Conservation (phyloP, 2,888 invertebrate species). For the Drosophila neonasuta region DNA sequence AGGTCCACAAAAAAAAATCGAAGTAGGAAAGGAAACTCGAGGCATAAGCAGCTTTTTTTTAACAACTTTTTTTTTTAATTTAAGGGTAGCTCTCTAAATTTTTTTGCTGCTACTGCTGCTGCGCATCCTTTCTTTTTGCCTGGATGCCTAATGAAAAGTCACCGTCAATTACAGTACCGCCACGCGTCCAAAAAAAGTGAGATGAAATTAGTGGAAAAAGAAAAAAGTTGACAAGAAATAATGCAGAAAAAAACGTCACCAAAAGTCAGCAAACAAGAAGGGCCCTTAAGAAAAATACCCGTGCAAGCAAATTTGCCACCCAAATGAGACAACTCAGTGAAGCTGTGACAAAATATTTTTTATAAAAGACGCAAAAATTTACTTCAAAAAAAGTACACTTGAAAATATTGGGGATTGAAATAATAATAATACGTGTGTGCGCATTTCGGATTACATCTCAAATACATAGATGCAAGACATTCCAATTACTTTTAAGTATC, state of each 20-base stretch:
- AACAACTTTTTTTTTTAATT: conserved; percentile 53
- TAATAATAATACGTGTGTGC: conserved; percentile 46
- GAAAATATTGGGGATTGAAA: conserved; percentile 24
- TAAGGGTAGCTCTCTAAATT: conserved; percentile 66
- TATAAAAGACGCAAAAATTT: conserved; percentile 23
- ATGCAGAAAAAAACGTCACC: conserved; percentile 51
- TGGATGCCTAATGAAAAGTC: conserved; percentile 70
- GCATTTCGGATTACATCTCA: conserved; percentile 36
- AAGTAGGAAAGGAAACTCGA: conserved; percentile 52
- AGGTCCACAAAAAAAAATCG: conserved; percentile 47
- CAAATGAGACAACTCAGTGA: conserved; percentile 40
- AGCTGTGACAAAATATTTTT: conserved; percentile 13
- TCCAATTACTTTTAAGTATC: conserved; percentile 18
- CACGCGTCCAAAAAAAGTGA: conserved; percentile 59
- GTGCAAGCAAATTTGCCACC: conserved; percentile 65
- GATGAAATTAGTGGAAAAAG: conserved; percentile 49
- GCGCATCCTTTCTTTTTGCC: conserved; percentile 63
- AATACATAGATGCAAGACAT: conserved; percentile 21
- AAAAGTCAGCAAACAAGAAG: conserved; percentile 63
- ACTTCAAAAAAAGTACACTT: conserved; percentile 42
- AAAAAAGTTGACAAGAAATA: conserved; percentile 31
- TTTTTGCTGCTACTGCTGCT: conserved; percentile 33
- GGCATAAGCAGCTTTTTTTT: conserved; percentile 66
- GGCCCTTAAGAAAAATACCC: conserved; percentile 52
- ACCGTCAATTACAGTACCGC: conserved; percentile 68